Percentiles rank a stretch among this genome's conserved stretches.
phyloP scores from a whole-genome alignment of 2,888 invertebrate genomes.

The Hirtodrosophila trivittata region DNA sequence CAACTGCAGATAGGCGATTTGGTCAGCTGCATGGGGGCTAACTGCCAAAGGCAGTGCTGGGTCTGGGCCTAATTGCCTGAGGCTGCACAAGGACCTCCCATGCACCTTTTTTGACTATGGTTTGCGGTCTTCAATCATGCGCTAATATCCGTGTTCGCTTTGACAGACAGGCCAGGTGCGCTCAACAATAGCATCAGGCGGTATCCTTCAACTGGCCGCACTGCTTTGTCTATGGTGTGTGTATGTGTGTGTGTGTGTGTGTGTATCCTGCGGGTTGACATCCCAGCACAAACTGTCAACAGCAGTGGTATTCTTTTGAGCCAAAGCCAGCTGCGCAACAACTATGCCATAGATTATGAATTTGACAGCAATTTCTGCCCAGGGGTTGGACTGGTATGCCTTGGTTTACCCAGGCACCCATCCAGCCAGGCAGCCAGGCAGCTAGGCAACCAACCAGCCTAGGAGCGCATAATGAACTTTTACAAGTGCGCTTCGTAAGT shows the following conservation, averaged over 20 bases:
- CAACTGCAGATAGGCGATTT: conserved; percentile 36
- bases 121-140: conserved; percentile 66
- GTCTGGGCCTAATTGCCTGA: conserved; percentile 41
- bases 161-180: conserved; percentile 39
- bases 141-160: conserved; percentile 67
- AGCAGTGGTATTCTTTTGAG: conserved; percentile 68
- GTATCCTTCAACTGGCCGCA: conserved; percentile 26
- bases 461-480: conserved; percentile 68
- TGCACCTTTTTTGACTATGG: neutral
- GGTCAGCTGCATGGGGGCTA: conserved; percentile 45
- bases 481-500: conserved; percentile 61
- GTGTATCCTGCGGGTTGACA: conserved; percentile 32
- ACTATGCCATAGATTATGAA: conserved; percentile 69
- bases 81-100: conserved; percentile 53
- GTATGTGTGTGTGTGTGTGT: conserved; percentile 10
- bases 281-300: conserved; percentile 62
- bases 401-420: neutral
- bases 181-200: conserved; percentile 26
- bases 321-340: conserved; percentile 30
- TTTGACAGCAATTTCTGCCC: conserved; percentile 64
- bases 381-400: neutral
- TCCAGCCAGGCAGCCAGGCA: conserved; percentile 1
- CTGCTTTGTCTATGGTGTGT: conserved; percentile 2
- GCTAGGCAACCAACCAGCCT: neutral
- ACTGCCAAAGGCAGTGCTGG: conserved; percentile 17